Percentiles rank a stretch among this genome's conserved stretches.
Conservation (phyloP, 2,797 vertebrate genomes). For the Sarcoramphus papa region DNA sequence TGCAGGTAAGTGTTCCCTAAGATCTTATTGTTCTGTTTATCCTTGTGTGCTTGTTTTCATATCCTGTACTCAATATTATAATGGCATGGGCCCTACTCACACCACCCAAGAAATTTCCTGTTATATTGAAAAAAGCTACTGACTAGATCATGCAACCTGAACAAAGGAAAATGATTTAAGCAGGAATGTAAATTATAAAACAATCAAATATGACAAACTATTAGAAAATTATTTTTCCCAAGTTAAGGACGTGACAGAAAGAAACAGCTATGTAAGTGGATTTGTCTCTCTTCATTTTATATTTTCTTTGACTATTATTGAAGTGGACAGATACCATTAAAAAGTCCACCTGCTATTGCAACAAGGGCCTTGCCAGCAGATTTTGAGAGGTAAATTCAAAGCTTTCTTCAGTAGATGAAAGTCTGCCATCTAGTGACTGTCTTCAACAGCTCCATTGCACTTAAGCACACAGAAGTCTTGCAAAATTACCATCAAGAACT, state of each 20-base stretch:
- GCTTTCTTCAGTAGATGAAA: neutral
- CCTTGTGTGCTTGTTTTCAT: neutral
- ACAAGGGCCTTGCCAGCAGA: neutral
- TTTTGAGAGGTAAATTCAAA: neutral
- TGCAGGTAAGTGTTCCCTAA: neutral
- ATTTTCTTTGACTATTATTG: constrained; percentile 17
- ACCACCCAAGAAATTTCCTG: neutral
- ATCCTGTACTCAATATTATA: neutral
- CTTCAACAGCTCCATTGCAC: neutral
- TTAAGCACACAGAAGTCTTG: neutral
- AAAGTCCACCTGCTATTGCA: neutral
- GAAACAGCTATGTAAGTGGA: neutral
- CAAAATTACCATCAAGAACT: neutral
- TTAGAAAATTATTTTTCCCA: constrained; percentile 35
- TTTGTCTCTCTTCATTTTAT: neutral
- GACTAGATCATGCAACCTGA: neutral
- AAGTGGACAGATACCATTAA: neutral
- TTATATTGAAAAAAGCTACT: neutral
- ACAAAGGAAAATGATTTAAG: neutral
- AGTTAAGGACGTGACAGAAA: constrained; percentile 13
- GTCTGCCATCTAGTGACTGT: constrained; percentile 27
- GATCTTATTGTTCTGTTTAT: neutral
- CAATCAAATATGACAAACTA: neutral
- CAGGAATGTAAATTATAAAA: constrained; percentile 28
- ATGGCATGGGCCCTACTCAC: neutral